phyloP scores from a whole-genome alignment of 2,113 vertebrate species.

The Callaeas wilsoni region DNA sequence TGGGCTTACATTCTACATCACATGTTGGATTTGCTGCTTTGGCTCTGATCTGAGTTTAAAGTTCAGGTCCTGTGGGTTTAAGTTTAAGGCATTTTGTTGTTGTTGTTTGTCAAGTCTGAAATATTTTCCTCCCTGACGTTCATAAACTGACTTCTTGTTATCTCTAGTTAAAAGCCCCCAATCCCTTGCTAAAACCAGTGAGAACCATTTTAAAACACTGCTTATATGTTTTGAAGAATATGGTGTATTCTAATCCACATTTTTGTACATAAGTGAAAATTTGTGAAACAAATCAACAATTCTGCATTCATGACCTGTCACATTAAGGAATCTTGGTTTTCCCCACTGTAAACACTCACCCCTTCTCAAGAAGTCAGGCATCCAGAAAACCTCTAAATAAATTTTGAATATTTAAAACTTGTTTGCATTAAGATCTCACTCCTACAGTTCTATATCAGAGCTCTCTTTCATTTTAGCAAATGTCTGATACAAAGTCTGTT shows the following conservation, averaged over 20 bases:
- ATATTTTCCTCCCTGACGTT: not conserved
- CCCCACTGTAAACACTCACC: not conserved
- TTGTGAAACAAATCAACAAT: not conserved
- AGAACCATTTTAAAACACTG: not conserved
- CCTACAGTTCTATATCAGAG: not conserved
- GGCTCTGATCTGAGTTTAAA: not conserved
- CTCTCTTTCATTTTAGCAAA: not conserved
- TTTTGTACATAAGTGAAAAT: not conserved
- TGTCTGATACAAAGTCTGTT: not conserved
- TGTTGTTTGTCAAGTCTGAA: not conserved
- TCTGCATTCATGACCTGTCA: not conserved
- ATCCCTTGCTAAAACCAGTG: not conserved
- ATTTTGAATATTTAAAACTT: not conserved
- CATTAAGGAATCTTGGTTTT: not conserved
- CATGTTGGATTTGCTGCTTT: not conserved
- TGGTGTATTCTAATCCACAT: not conserved
- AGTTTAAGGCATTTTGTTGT: not conserved
- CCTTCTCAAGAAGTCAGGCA: not conserved
- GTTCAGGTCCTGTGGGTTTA: not conserved
- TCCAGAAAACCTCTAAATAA: not conserved
- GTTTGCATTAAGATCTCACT: not conserved
- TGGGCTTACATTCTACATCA: not conserved
- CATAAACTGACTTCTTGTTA: not conserved
- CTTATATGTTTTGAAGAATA: not conserved
- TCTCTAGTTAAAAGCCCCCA: not conserved